A percentile compares a stretch with the other conserved stretches of the same genome.
Conservation (phyloP, 2,888 invertebrate genomes). For the Stomorhina lunata region DNA sequence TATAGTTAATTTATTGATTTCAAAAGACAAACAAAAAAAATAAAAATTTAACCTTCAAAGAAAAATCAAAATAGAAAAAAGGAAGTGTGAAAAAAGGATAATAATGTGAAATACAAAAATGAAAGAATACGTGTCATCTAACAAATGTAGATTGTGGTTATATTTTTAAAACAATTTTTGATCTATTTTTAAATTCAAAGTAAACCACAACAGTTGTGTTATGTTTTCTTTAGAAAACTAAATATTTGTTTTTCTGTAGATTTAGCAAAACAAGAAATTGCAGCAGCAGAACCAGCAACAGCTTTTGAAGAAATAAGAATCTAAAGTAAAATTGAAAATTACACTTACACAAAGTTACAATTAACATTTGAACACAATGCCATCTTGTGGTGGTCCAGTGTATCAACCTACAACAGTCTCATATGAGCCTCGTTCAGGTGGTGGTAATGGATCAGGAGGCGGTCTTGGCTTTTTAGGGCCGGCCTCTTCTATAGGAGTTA, state of each 20-base stretch:
- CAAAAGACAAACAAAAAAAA: not conserved
- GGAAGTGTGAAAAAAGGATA: conserved; percentile 36
- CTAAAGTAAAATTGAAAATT: not conserved
- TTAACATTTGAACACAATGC: conserved; percentile 54
- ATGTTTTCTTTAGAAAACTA: not conserved
- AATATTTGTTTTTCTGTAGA: not conserved
- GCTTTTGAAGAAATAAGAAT: not conserved
- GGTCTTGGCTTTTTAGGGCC: conserved; percentile 70
- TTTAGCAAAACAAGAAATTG: not conserved
- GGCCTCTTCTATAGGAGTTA: conserved; percentile 70
- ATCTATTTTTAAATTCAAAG: conserved; percentile 29
- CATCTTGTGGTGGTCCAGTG: conserved; percentile 81
- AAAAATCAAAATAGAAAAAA: conserved; percentile 5
- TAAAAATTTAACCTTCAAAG: conserved; percentile 37
- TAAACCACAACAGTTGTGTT: conserved; percentile 9
- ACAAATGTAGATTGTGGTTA: not conserved
- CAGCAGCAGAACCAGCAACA: not conserved
- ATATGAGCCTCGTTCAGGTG: conserved; percentile 83
- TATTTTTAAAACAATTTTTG: not conserved
- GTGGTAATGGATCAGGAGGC: conserved; percentile 55
- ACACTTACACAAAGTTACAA: not conserved
- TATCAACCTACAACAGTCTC: conserved; percentile 90
- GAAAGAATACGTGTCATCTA: conserved; percentile 49
- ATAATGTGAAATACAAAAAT: not conserved
- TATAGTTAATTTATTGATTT: conserved; percentile 2